phyloP scores from a whole-genome alignment of 2,888 invertebrate genomes.

The Cetonia aurata region DNA sequence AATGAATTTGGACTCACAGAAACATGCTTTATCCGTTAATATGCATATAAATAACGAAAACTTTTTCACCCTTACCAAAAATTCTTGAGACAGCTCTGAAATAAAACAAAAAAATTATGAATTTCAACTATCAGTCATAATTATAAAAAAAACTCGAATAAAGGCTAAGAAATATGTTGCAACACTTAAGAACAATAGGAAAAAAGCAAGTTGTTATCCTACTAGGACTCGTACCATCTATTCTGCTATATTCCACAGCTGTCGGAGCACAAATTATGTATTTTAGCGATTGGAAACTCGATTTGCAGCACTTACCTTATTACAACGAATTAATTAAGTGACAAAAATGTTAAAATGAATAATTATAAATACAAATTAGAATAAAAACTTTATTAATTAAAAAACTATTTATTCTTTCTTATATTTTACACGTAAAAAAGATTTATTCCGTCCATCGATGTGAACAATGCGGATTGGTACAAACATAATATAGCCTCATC shows the following conservation, averaged over 20 bases:
- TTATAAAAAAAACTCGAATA: too few species aligned
- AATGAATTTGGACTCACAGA: too few species aligned
- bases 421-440: slow-evolving; percentile 10
- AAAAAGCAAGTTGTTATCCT: background rate
- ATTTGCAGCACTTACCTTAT: background rate
- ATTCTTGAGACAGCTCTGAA: too few species aligned
- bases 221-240: background rate
- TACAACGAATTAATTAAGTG: slow-evolving; percentile 1
- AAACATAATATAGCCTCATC: slow-evolving; percentile 97
- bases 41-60: too few species aligned
- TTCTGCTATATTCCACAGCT: background rate
- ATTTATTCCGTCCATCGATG: slow-evolving; percentile 95
- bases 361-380: background rate
- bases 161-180: background rate
- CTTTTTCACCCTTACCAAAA: too few species aligned
- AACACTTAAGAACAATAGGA: background rate
- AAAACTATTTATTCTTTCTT: too few species aligned
- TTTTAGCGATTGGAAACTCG: slow-evolving; percentile 9
- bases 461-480: slow-evolving; percentile 90
- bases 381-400: too few species aligned
- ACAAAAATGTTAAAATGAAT: too few species aligned
- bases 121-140: too few species aligned
- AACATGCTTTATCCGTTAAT: too few species aligned
- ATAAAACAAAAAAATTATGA: too few species aligned
- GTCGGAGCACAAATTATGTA: background rate